These are phyloP conservation scores for Thereuonema tuberculata DNA, from an alignment of 1,140 invertebrate species.

Conservation along the genomic window DNA sequence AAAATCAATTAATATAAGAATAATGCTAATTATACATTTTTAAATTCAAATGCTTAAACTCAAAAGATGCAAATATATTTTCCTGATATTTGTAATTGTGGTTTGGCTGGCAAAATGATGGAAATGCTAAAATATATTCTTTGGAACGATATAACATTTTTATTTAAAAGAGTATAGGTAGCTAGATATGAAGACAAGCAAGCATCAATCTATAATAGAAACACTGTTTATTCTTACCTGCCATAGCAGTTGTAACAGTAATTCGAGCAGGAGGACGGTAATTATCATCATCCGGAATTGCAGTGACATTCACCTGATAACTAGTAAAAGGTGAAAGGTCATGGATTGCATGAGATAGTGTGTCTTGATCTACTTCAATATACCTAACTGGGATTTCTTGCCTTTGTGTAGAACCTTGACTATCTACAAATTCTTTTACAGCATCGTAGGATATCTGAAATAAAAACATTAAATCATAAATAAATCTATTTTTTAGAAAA, in stretches of 20 bases:
- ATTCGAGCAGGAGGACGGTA: constrained; percentile 83
- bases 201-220: no score
- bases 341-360: constrained; percentile 57
- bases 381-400: constrained; percentile 59
- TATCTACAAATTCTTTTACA: constrained; percentile 87
- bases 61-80: no score
- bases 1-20: no score
- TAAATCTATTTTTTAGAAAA: not conserved
- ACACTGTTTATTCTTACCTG: constrained; percentile 35
- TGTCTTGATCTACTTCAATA: constrained; percentile 52
- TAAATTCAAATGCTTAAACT: no score
- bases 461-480: not conserved
- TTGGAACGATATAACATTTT: no score
- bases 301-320: constrained; percentile 86
- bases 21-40: no score
- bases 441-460: constrained; percentile 71
- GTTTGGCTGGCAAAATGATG: no score
- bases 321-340: constrained; percentile 86
- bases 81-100: no score
- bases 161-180: no score
- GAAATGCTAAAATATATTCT: no score
- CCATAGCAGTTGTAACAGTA: constrained; percentile 92
- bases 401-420: constrained; percentile 77
- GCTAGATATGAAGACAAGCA: no score
- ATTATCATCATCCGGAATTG: constrained; percentile 63